Percentiles rank a stretch among this genome's conserved stretches.
phyloP scores from a whole-genome alignment of 2,113 vertebrate genomes.

The Gila orcuttii region DNA sequence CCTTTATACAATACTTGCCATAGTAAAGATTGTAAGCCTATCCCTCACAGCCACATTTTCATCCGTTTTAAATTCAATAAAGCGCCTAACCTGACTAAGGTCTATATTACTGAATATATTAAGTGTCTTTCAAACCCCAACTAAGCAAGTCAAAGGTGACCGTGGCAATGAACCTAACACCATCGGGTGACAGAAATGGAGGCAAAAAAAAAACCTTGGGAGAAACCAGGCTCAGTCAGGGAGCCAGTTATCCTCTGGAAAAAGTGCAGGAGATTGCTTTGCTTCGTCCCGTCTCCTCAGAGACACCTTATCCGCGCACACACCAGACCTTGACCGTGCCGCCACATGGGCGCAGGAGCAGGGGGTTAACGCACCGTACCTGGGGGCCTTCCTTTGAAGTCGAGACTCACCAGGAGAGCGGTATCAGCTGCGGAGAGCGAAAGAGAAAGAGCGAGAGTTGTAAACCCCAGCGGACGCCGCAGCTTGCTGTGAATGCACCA shows the following conservation, averaged over 20 bases:
- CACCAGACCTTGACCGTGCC: constrained; percentile 60
- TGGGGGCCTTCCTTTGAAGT: constrained; percentile 74
- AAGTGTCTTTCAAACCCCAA: no score
- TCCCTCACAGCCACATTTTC: no score
- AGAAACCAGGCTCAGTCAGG: no score
- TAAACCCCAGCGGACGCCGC: constrained; percentile 59
- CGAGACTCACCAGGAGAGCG: constrained; percentile 51
- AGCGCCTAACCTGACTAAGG: no score
- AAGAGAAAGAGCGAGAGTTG: constrained; percentile 56
- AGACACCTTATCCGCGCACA: constrained; percentile 49
- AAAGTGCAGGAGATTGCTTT: not conserved
- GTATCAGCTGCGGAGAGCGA: constrained; percentile 59
- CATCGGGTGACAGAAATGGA: no score
- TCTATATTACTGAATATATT: no score
- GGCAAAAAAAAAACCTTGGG: no score
- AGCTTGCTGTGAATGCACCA: constrained; percentile 12
- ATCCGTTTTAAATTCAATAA: no score
- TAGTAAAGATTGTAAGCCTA: no score
- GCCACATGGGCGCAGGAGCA: constrained; percentile 67
- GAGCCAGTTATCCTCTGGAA: not conserved
- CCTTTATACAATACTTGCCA: no score
- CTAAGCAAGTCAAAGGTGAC: no score
- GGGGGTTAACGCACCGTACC: constrained; percentile 69
- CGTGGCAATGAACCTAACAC: no score
- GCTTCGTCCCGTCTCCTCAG: constrained; percentile 56